Base-by-base conservation (phyloP, 2,797 vertebrate species). In the Rhinogobio ventralis region DNA sequence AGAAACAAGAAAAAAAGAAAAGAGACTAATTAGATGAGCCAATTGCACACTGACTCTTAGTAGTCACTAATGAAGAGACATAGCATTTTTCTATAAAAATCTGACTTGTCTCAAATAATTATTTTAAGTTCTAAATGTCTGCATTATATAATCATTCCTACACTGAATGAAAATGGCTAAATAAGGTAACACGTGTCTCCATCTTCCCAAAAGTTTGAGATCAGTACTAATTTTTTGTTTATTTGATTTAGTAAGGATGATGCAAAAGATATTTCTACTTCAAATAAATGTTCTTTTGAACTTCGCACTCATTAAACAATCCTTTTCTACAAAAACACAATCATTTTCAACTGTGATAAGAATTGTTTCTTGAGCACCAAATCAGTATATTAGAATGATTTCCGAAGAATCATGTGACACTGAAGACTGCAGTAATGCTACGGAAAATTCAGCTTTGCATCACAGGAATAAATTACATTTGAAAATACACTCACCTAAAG, bases 1-100 rank as follows among this genome's bases (percentile, higher is more conserved):
- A 90, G 89, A 92, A 7, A 80, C n/a, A 23, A 51, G 1, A 13
- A 20, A 30, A 49, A 45, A 85, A 42, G 39, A 69, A 45, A 25
- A 49, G 28, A 62, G 6, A 14, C 17, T 23, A 57, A 83, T 69
- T 77, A 77, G 36, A 84, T 7, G 1, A 81, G 20, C 30, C n/a
- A 75, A 9, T 7, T 71, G 49, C 39, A 83, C 8, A 57, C 11
- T 6, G 53, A 57, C 17, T 57, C 4, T 81, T n/a, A 46, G 20
- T 7, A 25, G 55, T 62, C 17, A 7, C 46, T 75, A 9, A 53
- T 14, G 19, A 64, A 30, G 15, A 64, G 7, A 14, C 17, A 28
- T 20, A 42, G 36, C 1, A 20, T 9, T 33, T 33, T 66, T 19
- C 25, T 17, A 33, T 66, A 2, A 60, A 66, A 25, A 64, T 6